Evolutionary conservation across 1,140 invertebrate genomes (phyloP).

Genomic region (Lasioglossum baleicum): DNA sequence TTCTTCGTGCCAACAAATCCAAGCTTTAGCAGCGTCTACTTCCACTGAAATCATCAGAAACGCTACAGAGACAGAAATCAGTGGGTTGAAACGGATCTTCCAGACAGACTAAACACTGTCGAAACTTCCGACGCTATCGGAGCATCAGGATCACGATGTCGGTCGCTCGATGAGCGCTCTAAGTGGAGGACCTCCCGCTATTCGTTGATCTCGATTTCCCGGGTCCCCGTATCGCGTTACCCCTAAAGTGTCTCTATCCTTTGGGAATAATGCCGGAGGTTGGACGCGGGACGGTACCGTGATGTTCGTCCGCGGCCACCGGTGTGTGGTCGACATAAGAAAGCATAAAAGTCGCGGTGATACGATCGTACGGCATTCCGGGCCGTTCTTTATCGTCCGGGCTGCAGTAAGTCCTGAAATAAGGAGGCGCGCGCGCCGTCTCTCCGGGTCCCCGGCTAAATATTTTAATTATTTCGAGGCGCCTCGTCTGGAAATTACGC

Average conservation of each 20-base stretch:
- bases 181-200: constrained; percentile 15
- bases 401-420: constrained; percentile 3
- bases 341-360: constrained; percentile 67
- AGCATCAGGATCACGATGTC: background rate
- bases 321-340: constrained; percentile 66
- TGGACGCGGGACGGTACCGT: constrained; percentile 28
- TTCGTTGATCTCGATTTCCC: constrained; percentile 51
- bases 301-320: constrained; percentile 36
- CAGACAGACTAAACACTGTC: background rate
- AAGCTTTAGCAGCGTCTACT: too few species aligned
- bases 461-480: constrained; percentile 63
- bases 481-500: constrained; percentile 42
- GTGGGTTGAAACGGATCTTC: too few species aligned
- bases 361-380: constrained; percentile 67
- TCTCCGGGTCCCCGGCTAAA: constrained; percentile 39
- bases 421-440: constrained; percentile 16
- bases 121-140: background rate
- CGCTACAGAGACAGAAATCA: too few species aligned
- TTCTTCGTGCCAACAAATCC: too few species aligned
- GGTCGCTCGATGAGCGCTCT: background rate
- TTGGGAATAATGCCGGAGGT: constrained; percentile 34
- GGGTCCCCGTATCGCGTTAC: constrained; percentile 49
- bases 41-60: too few species aligned
- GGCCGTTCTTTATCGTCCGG: constrained; percentile 57
- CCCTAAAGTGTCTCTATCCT: constrained; percentile 46